Evolutionary conservation across 2,113 vertebrate species (phyloP), one percentile per base, ranked within the genome.

Genomic region (Notiomystis cincta): DNA sequence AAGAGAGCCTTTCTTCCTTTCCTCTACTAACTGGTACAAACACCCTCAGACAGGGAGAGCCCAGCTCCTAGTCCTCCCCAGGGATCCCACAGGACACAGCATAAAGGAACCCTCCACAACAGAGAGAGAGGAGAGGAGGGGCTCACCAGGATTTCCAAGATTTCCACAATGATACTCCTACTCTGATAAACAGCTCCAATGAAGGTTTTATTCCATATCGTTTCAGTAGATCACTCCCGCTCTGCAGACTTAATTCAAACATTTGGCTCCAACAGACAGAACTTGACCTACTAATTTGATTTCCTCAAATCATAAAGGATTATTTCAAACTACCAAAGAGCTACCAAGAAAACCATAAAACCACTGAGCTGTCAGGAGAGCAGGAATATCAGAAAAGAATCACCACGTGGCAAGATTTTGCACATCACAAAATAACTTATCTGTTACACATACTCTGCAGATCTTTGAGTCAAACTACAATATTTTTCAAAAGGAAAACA

Each of bases 71-170:
- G 10, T 60, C 16, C 73, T 64, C 4, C 14, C 7, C 19, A 16
- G 17, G 78, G 31, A 54, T 9, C 48, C n/a, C 45, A 44, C 0
- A 0, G 65, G 37, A 58, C 3, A 30, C 0, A 2, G 27, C 66
- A 81, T 1, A 21, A 42, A 65, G 42, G 7, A 33, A n/a, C 45
- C 6, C 73, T 30, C 37, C 33, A 30, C 38, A 23, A 21, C 0
- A 47, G 19, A 53, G 9, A 70, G 28, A 56, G 28, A 13, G 27
- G 6, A 47, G 15, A 44, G 13, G 0, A 78, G 35, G 23, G 28
- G 17, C 1, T 51, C 54, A 45, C 30, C 42, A 40, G 38, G 73
- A 54, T 33, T 58, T 15, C 33, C 37, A 45, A 15, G 10, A 56
- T 48, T 56, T 44, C 51, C 73, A 60, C 4, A 14, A 2, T 0